phyloP scores from a whole-genome alignment of 2,113 vertebrate species.

The Actenoides hombroni region DNA sequence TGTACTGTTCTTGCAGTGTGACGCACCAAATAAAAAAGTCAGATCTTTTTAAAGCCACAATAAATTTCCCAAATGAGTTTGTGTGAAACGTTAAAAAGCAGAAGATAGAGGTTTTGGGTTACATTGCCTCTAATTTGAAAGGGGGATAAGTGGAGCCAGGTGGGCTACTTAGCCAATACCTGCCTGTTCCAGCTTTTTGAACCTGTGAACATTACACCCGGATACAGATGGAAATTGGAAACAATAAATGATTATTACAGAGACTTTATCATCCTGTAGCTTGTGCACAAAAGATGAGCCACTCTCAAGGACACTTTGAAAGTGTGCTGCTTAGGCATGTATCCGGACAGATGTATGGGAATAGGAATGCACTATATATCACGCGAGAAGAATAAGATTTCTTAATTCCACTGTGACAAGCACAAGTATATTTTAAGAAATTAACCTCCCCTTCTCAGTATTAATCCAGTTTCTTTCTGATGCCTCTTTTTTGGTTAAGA shows the following conservation, averaged over 20 bases:
- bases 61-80: conserved; percentile 78
- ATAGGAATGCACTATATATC: background rate
- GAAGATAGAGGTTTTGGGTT: conserved; percentile 78
- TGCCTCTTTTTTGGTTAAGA: background rate
- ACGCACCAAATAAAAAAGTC: conserved; percentile 76
- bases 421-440: background rate
- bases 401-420: conserved; percentile 47
- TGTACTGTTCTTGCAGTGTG: conserved; percentile 69
- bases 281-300: background rate
- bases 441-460: background rate
- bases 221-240: conserved; percentile 72
- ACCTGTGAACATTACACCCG: conserved; percentile 72
- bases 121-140: conserved; percentile 73
- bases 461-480: background rate
- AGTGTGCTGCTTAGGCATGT: background rate
- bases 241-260: conserved; percentile 66
- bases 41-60: conserved; percentile 74
- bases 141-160: conserved; percentile 76
- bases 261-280: conserved; percentile 36
- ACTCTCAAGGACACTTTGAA: conserved; percentile 49
- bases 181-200: conserved; percentile 62
- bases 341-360: background rate
- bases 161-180: conserved; percentile 63
- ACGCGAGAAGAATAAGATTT: conserved; percentile 18
- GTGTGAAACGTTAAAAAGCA: conserved; percentile 78